Evolutionary conservation across 35 echinoderm and acorn worm genomes (phyloP), one percentile per base, ranked within the genome.

Genomic region (Heliocidaris erythrogramma): DNA sequence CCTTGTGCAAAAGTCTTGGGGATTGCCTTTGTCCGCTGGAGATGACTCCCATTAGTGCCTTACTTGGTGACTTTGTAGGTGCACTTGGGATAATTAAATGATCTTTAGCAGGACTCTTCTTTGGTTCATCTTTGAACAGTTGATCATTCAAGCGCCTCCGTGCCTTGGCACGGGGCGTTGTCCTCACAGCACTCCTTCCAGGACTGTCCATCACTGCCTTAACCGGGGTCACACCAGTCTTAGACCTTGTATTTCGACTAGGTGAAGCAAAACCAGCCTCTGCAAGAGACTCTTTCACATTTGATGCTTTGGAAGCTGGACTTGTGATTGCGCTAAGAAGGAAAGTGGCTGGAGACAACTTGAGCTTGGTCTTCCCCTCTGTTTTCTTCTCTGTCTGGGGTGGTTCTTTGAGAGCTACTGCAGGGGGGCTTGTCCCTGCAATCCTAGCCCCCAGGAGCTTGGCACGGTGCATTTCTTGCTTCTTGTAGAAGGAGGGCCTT

Each of bases 241-340:
- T 61, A 12, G 94, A 95, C 30, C 94, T 90, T 31, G 94, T 95
- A 85, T 95, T 95, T 88, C 94, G 48, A 92, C 94, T 92, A 48
- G 91, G 91, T 24, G 91, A 92, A 56, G 59, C 47, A 42, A 50
- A 86, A 50, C 30, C 35, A 16, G 16, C 53, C 21, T 2, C 21
- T 78, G 21, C 18, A 27, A 21, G 65, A 0, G 65, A 78, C 18
- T 61, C 31, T 27, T 14, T 71, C 31, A 49, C 59, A 16, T 8
- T 30, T 0, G 24, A n/a, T 14, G 60, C 94, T n/a, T 85, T 90
- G 1, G 90, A 17, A 42, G 31, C 56, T 71, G 94, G 94, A 95
- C 94, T 95, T 29, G 47, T 47, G 30, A 95, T 95, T 50, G 52
- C 88, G 31, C 94, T 95, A 5, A 95, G 88, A 30, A 95, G 59